Evolutionary conservation across 30 jellyfish, hydroid and myxozoan genomes (phyloP).

Genomic region (Aurelia sp.): DNA sequence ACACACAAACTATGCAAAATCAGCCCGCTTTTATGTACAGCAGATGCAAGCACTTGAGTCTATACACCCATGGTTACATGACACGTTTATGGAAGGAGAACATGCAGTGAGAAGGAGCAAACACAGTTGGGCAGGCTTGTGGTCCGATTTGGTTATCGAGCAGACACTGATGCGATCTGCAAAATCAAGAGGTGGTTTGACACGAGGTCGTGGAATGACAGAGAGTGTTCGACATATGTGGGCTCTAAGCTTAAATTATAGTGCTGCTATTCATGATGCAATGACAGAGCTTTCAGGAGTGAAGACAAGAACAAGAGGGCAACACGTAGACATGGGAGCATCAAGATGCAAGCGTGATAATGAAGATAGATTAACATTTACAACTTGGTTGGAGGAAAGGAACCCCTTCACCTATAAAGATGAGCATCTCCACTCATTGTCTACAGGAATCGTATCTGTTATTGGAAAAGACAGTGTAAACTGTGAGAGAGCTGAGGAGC

Average conservation of each 20-base stretch:
- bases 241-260: conserved; percentile 27
- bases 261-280: conserved; percentile 69
- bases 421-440: conserved; percentile 39
- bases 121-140: conserved; percentile 72
- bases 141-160: conserved; percentile 78
- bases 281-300: conserved; percentile 53
- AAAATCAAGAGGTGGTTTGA: conserved; percentile 69
- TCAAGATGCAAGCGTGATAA: conserved; percentile 51
- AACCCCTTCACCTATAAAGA: conserved; percentile 37
- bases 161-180: conserved; percentile 58
- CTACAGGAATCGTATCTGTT: conserved; percentile 38
- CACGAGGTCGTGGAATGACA: conserved; percentile 68
- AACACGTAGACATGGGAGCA: conserved; percentile 59
- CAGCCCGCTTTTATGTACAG: conserved; percentile 56
- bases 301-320: conserved; percentile 49
- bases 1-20: conserved; percentile 74
- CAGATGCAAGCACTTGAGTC: conserved; percentile 44
- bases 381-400: conserved; percentile 37
- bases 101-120: conserved; percentile 69
- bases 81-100: conserved; percentile 50
- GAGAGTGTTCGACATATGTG: conserved; percentile 43
- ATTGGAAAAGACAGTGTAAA: conserved; percentile 57
- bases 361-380: conserved; percentile 34
- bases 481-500: conserved; percentile 65
- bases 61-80: conserved; percentile 50